Evolutionary conservation across 2,797 vertebrate genomes (phyloP).

Genomic region (Strix occidentalis): DNA sequence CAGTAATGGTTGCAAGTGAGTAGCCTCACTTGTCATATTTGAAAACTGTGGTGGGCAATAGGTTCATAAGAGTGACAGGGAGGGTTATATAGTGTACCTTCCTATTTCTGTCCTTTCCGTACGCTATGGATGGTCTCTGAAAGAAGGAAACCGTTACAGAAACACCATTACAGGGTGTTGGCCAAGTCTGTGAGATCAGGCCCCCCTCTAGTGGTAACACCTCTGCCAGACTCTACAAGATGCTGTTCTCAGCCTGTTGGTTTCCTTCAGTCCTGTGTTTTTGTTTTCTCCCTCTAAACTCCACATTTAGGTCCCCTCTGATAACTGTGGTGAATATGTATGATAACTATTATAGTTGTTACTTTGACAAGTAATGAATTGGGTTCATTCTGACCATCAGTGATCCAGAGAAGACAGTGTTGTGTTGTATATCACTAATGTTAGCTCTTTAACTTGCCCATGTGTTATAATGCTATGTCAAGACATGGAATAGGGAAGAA

Average conservation of each 20-base stretch:
- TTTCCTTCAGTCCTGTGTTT: background rate
- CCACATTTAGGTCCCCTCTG: background rate
- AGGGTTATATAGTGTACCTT: background rate
- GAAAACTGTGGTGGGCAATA: background rate
- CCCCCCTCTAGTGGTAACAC: conserved; percentile 47
- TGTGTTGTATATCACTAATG: background rate
- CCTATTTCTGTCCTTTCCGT: background rate
- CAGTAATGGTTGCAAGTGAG: background rate
- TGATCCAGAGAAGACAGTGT: background rate
- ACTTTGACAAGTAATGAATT: background rate
- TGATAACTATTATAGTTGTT: background rate
- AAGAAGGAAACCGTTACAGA: background rate
- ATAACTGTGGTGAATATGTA: background rate
- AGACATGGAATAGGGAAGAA: background rate
- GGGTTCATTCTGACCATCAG: background rate
- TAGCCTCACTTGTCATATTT: background rate
- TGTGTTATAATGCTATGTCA: fast-evolving
- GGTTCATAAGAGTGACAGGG: fast-evolving
- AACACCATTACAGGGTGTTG: fast-evolving
- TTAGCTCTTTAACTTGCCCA: background rate
- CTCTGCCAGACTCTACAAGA: fast-evolving
- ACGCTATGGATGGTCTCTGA: fast-evolving
- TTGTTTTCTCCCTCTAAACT: background rate
- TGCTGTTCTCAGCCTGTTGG: background rate
- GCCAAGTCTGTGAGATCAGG: background rate